Evolutionary conservation across 2,113 vertebrate genomes (phyloP), one percentile per base, ranked within the genome.

Genomic region (Mustela lutreola): DNA sequence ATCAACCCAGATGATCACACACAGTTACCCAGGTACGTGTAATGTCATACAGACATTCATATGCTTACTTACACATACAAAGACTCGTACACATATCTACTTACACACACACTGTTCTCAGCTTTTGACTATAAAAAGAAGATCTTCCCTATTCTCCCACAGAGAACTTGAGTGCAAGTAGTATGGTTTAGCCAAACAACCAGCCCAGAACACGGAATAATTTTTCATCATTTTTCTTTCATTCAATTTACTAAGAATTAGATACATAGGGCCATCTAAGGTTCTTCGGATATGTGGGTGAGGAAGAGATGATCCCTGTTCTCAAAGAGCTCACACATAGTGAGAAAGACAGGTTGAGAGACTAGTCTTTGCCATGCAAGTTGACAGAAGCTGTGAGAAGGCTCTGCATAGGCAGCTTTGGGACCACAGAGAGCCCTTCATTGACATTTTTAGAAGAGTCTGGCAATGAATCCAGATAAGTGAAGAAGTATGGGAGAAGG

Each of bases 361-460:
- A 24, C 11, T 14, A 10, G 21, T 36, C 65, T 21, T 48, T 8
- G 6, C 53, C 45, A 11, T 21, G 19, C n/a, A 36, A 24, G 33
- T 11, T 42, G 22, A 42, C 24, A 53, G 65, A 36, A 15, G 24
- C 31, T 62, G 0, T 36, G 24, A 5, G 0, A 45, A 28, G 39
- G 7, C 53, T n/a, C 4, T 0, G 2, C 6, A 8, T 16, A n/a
- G n/a, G 8, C 12, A 31, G 0, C 19, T 75, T 18, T 33, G 39
- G 19, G 45, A 62, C 48, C 33, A 11, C 62, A 70, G 31, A 70
- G 7, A 28, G 26, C 22, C 2, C 10, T 0, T 7, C 21, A 0
- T 2, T 58, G 81, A 26, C 21, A 21, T 53, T 71, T 71, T 67
- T 62, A 63, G 42, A 18, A 24, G 16, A 90, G 12, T 24, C 53